Conservation (phyloP, 2,797 vertebrate genomes). For the Diplodus puntazzo region DNA sequence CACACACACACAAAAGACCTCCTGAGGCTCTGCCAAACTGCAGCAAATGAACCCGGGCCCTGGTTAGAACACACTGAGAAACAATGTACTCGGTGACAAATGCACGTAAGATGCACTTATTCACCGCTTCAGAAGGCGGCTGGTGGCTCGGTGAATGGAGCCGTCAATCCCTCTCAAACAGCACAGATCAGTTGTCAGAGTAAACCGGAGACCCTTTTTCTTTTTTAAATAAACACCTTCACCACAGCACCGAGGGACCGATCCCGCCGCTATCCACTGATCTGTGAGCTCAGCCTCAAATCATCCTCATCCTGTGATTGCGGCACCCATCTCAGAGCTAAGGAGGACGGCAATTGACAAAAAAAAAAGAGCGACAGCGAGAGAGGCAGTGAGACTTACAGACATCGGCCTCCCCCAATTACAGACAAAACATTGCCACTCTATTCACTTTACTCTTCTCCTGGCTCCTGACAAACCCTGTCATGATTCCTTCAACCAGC, state of each 20-base stretch:
- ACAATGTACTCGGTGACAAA: slow-evolving; percentile 54
- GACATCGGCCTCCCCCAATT: slow-evolving; percentile 71
- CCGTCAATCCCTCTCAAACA: slow-evolving; percentile 48
- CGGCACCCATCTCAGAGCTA: slow-evolving; percentile 17
- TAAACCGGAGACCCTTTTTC: slow-evolving; percentile 27
- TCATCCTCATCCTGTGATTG: slow-evolving; percentile 32
- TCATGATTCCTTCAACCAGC: slow-evolving; percentile 80
- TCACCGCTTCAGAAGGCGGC: slow-evolving; percentile 53
- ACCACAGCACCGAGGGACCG: slow-evolving; percentile 19
- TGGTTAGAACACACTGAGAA: slow-evolving; percentile 44
- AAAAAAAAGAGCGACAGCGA: slow-evolving; percentile 24
- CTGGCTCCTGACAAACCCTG: slow-evolving; percentile 79
- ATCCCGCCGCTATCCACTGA: slow-evolving; percentile 27
- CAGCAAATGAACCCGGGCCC: slow-evolving; percentile 69
- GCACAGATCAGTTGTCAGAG: slow-evolving; percentile 42
- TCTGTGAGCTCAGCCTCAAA: slow-evolving; percentile 44
- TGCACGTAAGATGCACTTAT: slow-evolving; percentile 19
- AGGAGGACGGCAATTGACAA: slow-evolving; percentile 23
- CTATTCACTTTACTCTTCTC: slow-evolving; percentile 68
- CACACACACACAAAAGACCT: slow-evolving; percentile 55
- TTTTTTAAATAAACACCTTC: slow-evolving; percentile 51
- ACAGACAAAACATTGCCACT: slow-evolving; percentile 65
- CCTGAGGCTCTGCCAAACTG: slow-evolving; percentile 69
- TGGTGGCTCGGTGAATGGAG: slow-evolving; percentile 44
- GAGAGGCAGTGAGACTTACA: slow-evolving; percentile 28